Conservation (phyloP, 1,140 invertebrate species). For the Lasaia peninsularis region DNA sequence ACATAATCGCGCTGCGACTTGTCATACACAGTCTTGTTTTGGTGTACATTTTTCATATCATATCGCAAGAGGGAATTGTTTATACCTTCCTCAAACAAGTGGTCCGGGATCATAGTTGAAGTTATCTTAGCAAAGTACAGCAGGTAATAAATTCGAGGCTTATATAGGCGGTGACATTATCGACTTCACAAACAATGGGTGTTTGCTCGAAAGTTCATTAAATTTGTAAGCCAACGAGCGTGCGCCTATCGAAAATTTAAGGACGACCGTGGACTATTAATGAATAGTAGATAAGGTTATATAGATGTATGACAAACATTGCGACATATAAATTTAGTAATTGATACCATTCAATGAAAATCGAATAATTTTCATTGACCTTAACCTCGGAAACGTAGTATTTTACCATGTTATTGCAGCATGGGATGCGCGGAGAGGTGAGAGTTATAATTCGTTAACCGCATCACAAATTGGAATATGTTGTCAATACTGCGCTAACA, state of each 20-base stretch:
- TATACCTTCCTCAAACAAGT: slow-evolving; percentile 61
- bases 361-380: too few species aligned
- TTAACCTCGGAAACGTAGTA: too few species aligned
- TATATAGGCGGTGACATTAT: slow-evolving; percentile 33
- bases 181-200: slow-evolving; percentile 45
- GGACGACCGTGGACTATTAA: slow-evolving; percentile 44
- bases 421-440: too few species aligned
- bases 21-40: slow-evolving; percentile 43
- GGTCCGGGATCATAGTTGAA: slow-evolving; percentile 46
- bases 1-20: slow-evolving; percentile 62
- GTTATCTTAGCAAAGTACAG: neutral
- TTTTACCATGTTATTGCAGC: too few species aligned
- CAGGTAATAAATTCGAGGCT: slow-evolving; percentile 2
- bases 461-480: too few species aligned
- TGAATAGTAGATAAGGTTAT: slow-evolving; percentile 37
- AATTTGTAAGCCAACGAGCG: slow-evolving; percentile 11
- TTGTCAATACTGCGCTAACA: too few species aligned
- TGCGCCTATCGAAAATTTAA: slow-evolving; percentile 56
- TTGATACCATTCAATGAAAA: too few species aligned
- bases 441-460: too few species aligned
- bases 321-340: too few species aligned
- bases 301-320: too few species aligned
- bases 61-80: slow-evolving; percentile 46
- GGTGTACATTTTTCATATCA: slow-evolving; percentile 58
- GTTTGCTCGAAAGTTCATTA: slow-evolving; percentile 36